Percentiles rank a stretch among this genome's conserved stretches.
phyloP scores from a whole-genome alignment of 2,797 vertebrate genomes.

The Fistularia commersonii region DNA sequence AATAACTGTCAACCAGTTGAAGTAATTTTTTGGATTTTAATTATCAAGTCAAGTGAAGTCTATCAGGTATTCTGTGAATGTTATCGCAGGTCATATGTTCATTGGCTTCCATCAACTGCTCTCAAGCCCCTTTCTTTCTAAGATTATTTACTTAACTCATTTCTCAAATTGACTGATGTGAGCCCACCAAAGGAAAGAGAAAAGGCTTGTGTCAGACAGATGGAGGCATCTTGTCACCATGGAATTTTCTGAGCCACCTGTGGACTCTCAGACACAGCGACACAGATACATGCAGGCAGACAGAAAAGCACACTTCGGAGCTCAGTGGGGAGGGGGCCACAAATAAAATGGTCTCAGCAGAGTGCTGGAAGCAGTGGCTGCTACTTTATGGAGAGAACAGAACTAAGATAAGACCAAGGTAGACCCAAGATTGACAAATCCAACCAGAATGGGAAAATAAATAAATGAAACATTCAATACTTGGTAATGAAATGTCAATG shows the following conservation, averaged over 20 bases:
- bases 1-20: no score
- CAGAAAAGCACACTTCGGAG: slow-evolving; percentile 12
- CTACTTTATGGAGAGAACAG: slow-evolving; percentile 4
- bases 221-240: slow-evolving; percentile 30
- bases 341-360: slow-evolving; percentile 35
- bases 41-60: no score
- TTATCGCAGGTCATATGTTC: no score
- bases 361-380: slow-evolving; percentile 8
- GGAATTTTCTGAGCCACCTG: slow-evolving; percentile 31
- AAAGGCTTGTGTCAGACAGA: neutral
- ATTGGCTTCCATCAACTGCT: no score
- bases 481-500: neutral
- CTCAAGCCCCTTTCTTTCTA: no score
- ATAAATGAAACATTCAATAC: no score
- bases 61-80: no score
- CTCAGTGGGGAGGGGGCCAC: slow-evolving; percentile 9
- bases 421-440: neutral
- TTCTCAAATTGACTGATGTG: slow-evolving; percentile 25
- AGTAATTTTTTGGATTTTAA: no score
- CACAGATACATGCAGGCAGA: slow-evolving; percentile 1
- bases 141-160: no score
- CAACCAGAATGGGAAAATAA: neutral
- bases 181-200: slow-evolving; percentile 5
- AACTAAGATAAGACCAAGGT: neutral
- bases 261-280: slow-evolving; percentile 4